Conservation (phyloP, 1,140 invertebrate species). For the Ptiloglossa arizonensis region DNA sequence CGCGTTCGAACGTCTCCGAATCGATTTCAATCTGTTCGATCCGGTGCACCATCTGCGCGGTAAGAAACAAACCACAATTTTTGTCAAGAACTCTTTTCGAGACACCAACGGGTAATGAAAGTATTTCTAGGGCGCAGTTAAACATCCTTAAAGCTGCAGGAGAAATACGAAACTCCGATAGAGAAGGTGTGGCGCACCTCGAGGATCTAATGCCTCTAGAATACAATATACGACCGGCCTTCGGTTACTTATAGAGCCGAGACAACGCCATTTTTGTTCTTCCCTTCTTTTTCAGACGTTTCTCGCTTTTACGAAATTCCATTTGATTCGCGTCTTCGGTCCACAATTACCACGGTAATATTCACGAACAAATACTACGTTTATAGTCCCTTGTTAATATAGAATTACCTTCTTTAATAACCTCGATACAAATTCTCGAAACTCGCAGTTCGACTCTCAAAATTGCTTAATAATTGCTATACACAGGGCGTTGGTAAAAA, state of each 20-base stretch:
- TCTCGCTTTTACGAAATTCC: not conserved
- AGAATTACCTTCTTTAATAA: too few species aligned
- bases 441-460: too few species aligned
- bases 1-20: not conserved
- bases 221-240: not conserved
- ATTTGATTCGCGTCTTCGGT: too few species aligned
- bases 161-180: not conserved
- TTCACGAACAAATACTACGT: too few species aligned
- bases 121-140: slow-evolving; percentile 4
- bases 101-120: not conserved
- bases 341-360: too few species aligned
- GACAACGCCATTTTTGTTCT: not conserved
- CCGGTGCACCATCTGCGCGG: not conserved
- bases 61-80: not conserved
- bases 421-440: too few species aligned
- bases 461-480: too few species aligned
- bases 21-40: not conserved
- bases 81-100: not conserved
- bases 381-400: too few species aligned
- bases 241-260: not conserved
- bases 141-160: not conserved
- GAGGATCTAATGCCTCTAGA: not conserved
- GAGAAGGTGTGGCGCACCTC: not conserved
- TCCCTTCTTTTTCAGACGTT: too few species aligned
- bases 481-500: too few species aligned